These are phyloP conservation scores for Diadophis punctatus DNA, from an alignment of 2,113 vertebrate genomes.

Conservation along the genomic window DNA sequence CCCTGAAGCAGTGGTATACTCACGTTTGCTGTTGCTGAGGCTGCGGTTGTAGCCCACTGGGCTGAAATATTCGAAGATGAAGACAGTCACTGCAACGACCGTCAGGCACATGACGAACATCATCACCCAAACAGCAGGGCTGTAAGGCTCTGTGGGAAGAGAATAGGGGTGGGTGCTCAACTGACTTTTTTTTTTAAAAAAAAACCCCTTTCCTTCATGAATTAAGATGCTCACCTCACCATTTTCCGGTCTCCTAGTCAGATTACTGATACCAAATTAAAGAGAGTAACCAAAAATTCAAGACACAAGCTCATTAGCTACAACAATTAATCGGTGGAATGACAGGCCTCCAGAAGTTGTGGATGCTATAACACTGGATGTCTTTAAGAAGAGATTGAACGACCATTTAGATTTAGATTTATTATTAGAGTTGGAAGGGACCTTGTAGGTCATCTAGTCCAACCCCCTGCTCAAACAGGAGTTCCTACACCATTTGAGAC, in stretches of 20 bases:
- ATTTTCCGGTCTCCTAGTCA: not conserved
- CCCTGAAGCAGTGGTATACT: conserved; percentile 56
- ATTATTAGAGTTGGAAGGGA: too few species aligned
- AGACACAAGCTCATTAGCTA: not conserved
- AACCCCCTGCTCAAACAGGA: too few species aligned
- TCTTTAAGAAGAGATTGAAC: not conserved
- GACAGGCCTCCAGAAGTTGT: not conserved
- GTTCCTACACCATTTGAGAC: too few species aligned
- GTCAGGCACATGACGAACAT: conserved; percentile 98
- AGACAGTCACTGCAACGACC: conserved; percentile 91
- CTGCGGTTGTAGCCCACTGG: conserved; percentile 82
- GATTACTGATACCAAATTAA: not conserved
- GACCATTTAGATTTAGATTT: too few species aligned
- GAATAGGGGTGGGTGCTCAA: not conserved
- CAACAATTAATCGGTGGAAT: not conserved
- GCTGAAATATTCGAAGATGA: conserved; percentile 90
- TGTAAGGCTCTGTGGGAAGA: conserved; percentile 82
- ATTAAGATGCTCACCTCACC: not conserved
- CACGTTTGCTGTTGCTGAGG: conserved; percentile 84
- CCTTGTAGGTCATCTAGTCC: too few species aligned
- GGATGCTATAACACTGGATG: not conserved
- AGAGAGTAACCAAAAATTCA: not conserved
- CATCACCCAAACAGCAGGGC: conserved; percentile 95
- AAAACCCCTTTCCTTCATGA: not conserved
- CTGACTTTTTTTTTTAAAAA: too few species aligned